Evolutionary conservation across 2,888 invertebrate genomes (phyloP).

Genomic region (Saturnia pavonia): DNA sequence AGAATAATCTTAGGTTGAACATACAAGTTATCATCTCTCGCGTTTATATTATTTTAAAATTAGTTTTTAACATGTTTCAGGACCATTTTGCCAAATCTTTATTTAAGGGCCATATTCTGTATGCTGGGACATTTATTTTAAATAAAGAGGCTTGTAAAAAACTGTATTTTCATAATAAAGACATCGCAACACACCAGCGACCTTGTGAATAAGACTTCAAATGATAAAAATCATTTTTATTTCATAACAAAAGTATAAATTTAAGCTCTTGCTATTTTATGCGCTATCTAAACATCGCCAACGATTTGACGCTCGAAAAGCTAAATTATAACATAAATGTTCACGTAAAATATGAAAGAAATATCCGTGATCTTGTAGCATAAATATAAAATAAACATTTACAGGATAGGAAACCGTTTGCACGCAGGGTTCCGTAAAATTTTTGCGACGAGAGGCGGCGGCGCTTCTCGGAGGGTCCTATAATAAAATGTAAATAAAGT

Average conservation of each 20-base stretch:
- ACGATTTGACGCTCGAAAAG: neutral
- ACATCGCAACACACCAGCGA: neutral
- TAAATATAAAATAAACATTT: conserved; percentile 13
- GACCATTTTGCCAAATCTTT: too few relatives aligned
- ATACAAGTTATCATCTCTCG: too few relatives aligned
- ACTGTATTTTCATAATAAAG: neutral
- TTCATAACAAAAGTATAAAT: neutral
- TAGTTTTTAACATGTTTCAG: too few relatives aligned
- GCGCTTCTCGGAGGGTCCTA: neutral
- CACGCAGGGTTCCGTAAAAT: conserved; percentile 9
- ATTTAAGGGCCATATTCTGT: too few relatives aligned
- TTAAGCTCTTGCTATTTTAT: neutral
- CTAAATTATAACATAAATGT: conserved; percentile 10
- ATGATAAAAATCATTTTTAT: neutral
- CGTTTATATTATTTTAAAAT: too few relatives aligned
- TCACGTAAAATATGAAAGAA: conserved; percentile 8
- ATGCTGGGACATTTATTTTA: too few relatives aligned
- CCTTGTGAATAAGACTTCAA: neutral
- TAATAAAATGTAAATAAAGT: conserved; percentile 14
- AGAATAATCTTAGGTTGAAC: too few relatives aligned
- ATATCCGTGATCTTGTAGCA: conserved; percentile 3
- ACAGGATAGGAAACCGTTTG: conserved; percentile 4
- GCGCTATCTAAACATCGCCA: neutral
- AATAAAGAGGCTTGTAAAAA: neutral
- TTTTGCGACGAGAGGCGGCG: conserved; percentile 1